Percentiles rank a stretch among this genome's conserved stretches.
Conservation (phyloP, 1,140 invertebrate species). For the Radopholus similis region DNA sequence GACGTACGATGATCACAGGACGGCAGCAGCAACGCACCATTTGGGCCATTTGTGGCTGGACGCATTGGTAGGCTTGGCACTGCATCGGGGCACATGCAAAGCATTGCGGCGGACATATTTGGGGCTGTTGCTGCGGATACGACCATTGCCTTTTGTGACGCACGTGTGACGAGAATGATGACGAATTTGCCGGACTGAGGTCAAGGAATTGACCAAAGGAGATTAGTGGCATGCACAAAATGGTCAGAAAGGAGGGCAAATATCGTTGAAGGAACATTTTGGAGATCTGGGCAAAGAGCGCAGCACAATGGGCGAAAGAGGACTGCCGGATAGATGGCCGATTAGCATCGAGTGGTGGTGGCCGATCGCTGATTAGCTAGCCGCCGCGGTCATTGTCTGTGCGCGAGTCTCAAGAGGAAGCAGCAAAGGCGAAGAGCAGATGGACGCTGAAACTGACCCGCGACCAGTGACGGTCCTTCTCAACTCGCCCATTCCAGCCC, state of each 20-base stretch:
- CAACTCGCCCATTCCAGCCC: background rate
- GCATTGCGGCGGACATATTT: background rate
- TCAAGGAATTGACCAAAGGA: no score
- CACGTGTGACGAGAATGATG: no score
- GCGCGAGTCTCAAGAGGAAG: no score
- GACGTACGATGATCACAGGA: background rate
- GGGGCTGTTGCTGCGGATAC: background rate
- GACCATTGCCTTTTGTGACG: background rate
- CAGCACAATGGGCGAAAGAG: background rate
- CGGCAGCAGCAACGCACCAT: conserved; percentile 17
- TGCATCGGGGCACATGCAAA: conserved; percentile 4
- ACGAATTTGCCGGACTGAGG: no score
- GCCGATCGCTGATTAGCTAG: conserved; percentile 74
- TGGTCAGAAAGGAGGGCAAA: background rate
- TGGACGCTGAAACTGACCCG: background rate
- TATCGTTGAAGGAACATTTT: background rate
- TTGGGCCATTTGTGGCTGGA: conserved; percentile 7
- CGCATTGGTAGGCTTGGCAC: conserved; percentile 8
- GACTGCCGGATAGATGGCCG: conserved; percentile 56
- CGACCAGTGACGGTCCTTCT: background rate
- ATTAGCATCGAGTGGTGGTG: conserved; percentile 71
- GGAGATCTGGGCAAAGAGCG: background rate
- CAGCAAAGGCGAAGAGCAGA: background rate
- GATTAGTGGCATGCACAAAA: background rate
- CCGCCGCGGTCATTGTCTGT: background rate